Base-by-base conservation (phyloP, 2,113 vertebrate genomes). In the Mastomys coucha region DNA sequence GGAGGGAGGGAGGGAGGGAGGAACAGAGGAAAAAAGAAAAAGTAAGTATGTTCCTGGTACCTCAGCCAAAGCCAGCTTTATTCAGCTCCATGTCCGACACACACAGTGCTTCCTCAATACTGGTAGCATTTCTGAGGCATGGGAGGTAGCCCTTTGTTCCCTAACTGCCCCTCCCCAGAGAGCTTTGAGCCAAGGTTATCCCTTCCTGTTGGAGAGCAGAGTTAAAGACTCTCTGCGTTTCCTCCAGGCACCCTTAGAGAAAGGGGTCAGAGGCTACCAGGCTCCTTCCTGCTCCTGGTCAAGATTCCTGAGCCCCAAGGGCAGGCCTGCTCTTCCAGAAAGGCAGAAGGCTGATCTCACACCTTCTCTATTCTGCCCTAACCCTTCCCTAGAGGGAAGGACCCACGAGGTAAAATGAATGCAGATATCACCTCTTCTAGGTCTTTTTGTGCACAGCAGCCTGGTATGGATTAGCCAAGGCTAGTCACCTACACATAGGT, bases 401-500 rank as follows among this genome's bases (percentile, higher is more conserved):
- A 60, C 26, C 24, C 24, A 8, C 19, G 45, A 82, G n/a, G 2
- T 56, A 67, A 75, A 89, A 73, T n/a, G 33, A 28, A 84, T 56
- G 60, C 7, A 5, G 31, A 42, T 1, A 7, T 31, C 11, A 2
- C n/a, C 49, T 65, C 20, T 89, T 49, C 14, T 4, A 56, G 33
- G 53, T 33, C 56, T 77, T 12, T 53, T 14, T 28, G 53, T 82
- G 3, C 22, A 36, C 0, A 53, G 19, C 20, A 22, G 70, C 42
- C 6, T 7, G 49, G n/a, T 16, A 0, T 12, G 13, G 7, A 65
- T 16, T 11, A 36, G 24, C 60, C 0, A 20, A 45, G 16, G n/a
- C 60, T 65, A 65, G 39, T 10, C 39, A 63, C 31, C 51, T 53
- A 80, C 31, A 89, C 5, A 0, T 0, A 24, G 17, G 4, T 2